These are phyloP conservation scores for Scytalopus superciliaris DNA, from an alignment of 2,113 vertebrate genomes.

Conservation along the genomic window DNA sequence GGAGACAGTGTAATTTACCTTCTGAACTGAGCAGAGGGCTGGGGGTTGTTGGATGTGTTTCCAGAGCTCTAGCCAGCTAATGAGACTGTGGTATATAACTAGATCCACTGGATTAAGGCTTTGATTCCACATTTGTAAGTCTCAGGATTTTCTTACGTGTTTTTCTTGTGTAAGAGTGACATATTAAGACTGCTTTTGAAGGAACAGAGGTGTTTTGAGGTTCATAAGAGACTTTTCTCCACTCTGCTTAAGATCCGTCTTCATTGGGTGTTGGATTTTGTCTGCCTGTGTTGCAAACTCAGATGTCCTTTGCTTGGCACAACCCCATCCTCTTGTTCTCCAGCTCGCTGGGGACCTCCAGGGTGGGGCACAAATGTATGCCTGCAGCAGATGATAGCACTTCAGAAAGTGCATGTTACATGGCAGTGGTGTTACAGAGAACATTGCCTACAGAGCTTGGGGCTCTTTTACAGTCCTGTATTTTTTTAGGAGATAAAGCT, in stretches of 20 bases:
- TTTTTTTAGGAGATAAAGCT: not conserved
- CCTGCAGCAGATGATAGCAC: not conserved
- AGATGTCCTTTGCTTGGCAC: not conserved
- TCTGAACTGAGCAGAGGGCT: not conserved
- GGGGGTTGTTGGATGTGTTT: not conserved
- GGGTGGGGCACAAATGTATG: constrained; percentile 6
- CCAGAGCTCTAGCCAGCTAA: not conserved
- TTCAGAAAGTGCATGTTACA: not conserved
- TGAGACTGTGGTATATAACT: rapidly evolving
- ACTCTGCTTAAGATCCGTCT: not conserved
- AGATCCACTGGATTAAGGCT: not conserved
- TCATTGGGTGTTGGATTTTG: not conserved
- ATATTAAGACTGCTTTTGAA: not conserved
- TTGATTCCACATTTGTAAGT: not conserved
- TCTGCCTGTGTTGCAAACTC: not conserved
- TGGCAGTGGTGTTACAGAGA: not conserved
- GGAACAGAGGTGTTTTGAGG: not conserved
- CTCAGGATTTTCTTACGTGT: not conserved
- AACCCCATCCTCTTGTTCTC: not conserved
- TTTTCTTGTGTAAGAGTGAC: not conserved
- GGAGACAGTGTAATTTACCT: not conserved
- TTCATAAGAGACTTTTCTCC: not conserved
- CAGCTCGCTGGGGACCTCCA: not conserved
- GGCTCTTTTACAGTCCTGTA: not conserved
- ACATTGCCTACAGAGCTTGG: not conserved